Percentiles rank a stretch among this genome's conserved stretches.
Evolutionary conservation across 2,797 vertebrate species (phyloP).

Genomic region (Ispidina lecontei): DNA sequence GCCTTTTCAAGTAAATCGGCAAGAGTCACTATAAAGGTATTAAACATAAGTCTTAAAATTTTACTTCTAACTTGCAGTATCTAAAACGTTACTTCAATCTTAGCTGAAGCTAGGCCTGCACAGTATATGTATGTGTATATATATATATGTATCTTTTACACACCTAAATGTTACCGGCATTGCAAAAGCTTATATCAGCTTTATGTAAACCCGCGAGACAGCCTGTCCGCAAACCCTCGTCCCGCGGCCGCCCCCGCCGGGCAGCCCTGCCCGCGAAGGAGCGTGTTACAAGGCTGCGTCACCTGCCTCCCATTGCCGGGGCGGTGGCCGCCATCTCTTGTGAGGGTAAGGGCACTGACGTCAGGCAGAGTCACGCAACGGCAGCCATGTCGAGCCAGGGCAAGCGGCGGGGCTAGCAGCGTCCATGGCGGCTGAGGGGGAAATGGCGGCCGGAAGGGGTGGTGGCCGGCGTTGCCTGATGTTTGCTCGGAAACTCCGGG

Average conservation of each 20-base stretch:
- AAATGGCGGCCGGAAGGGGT: neutral
- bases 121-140: neutral
- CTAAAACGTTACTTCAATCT: neutral
- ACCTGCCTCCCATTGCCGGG: too few species aligned
- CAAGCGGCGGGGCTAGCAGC: neutral
- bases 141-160: neutral
- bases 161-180: accelerated
- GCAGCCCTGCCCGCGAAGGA: too few species aligned
- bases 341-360: neutral
- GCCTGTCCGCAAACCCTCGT: too few species aligned
- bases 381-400: neutral
- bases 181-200: accelerated
- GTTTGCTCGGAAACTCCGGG: accelerated
- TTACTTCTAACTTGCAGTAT: neutral
- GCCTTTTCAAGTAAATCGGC: neutral
- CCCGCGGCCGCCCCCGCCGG: too few species aligned
- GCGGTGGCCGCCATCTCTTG: accelerated
- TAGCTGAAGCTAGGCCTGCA: accelerated
- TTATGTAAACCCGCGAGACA: accelerated
- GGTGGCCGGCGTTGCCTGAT: neutral
- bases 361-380: neutral
- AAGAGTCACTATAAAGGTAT: neutral
- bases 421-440: neutral
- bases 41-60: too few species aligned
- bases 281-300: too few species aligned